Evolutionary conservation across 2,888 invertebrate genomes (phyloP).

Genomic region (Dione juno): DNA sequence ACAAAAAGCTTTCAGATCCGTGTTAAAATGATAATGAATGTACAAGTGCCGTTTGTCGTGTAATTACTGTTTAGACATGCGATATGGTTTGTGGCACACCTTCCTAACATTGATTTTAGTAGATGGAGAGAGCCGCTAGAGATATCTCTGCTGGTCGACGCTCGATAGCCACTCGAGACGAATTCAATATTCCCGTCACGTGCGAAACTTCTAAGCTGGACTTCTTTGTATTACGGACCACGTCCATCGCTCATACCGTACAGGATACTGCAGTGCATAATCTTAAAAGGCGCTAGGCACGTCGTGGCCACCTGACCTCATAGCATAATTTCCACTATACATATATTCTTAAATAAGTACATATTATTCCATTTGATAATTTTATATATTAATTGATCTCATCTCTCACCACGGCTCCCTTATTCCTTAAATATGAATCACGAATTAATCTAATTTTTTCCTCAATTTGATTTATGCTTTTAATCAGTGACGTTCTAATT

Average conservation of each 20-base stretch:
- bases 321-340: constrained; percentile 56
- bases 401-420: not conserved
- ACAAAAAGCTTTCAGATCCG: constrained; percentile 62
- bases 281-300: constrained; percentile 62
- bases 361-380: not conserved
- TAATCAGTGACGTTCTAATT: no score
- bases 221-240: constrained; percentile 67
- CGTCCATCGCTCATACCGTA: constrained; percentile 51
- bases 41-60: constrained; percentile 47
- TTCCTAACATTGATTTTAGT: constrained; percentile 43
- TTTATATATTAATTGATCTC: not conserved
- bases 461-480: not conserved
- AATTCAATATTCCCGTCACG: constrained; percentile 61
- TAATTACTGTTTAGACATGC: constrained; percentile 49
- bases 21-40: constrained; percentile 61
- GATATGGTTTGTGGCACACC: constrained; percentile 47
- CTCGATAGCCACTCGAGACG: constrained; percentile 27
- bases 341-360: constrained; percentile 3
- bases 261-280: constrained; percentile 69
- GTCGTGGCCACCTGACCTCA: constrained; percentile 62
- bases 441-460: not conserved
- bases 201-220: constrained; percentile 58
- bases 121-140: constrained; percentile 22
- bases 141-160: constrained; percentile 22
- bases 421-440: not conserved